Evolutionary conservation across 2,113 vertebrate genomes (phyloP).

Genomic region (Pterocles burchelli): DNA sequence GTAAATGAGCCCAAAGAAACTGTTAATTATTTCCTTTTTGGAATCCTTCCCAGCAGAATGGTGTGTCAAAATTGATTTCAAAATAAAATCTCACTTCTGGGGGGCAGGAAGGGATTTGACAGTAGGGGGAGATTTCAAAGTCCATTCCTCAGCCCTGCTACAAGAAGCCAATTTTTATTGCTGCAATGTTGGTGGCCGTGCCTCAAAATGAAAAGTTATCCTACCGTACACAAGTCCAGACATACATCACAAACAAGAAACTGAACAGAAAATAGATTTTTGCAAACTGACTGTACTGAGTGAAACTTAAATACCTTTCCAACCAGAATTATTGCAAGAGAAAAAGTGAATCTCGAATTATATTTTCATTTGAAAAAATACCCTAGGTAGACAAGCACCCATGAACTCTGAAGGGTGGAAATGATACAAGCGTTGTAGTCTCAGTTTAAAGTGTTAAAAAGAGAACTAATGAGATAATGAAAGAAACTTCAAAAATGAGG

Average conservation of each 20-base stretch:
- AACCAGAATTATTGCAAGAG: background rate
- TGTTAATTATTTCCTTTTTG: background rate
- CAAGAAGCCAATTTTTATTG: background rate
- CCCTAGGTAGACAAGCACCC: background rate
- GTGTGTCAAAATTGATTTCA: background rate
- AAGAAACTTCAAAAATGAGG: background rate
- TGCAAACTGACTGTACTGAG: background rate
- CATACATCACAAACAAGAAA: conserved; percentile 16
- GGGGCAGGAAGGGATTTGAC: background rate
- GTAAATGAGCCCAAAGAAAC: background rate
- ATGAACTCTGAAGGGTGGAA: background rate
- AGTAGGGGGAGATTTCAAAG: background rate
- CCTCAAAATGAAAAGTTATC: background rate
- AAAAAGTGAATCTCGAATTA: background rate
- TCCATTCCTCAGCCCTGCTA: background rate
- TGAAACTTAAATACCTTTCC: conserved; percentile 1
- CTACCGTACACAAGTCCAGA: background rate
- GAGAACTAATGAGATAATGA: background rate
- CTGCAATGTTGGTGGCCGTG: background rate
- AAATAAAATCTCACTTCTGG: background rate
- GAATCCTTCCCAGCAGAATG: background rate
- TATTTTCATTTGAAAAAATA: background rate
- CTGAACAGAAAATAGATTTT: background rate
- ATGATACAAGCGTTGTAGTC: background rate
- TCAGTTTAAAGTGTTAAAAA: background rate